Evolutionary conservation across 2,888 invertebrate species (phyloP).

Genomic region (Chrysolina oricalcia): DNA sequence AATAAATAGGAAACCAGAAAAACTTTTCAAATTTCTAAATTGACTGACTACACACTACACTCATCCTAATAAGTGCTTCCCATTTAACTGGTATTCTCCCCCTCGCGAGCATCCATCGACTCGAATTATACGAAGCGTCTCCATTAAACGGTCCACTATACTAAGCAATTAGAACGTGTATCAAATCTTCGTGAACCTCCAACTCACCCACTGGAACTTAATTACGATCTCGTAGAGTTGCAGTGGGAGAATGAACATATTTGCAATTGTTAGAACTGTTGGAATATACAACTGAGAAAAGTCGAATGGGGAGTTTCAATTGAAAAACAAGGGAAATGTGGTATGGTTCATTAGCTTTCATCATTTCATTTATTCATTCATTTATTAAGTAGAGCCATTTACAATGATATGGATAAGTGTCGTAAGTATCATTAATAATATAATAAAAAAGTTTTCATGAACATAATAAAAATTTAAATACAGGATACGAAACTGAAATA

Average conservation of each 20-base stretch:
- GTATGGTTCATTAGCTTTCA: too few relatives aligned
- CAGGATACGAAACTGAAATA: too few relatives aligned
- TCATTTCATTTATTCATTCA: too few relatives aligned
- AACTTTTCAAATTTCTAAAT: neutral
- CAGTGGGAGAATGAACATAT: neutral
- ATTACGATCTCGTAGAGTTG: neutral
- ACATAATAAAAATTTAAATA: too few relatives aligned
- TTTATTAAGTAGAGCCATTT: too few relatives aligned
- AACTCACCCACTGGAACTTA: conserved; percentile 1
- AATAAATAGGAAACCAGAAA: neutral
- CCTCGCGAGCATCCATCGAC: neutral
- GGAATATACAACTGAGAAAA: too few relatives aligned
- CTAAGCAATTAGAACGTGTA: conserved; percentile 6
- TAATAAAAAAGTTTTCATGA: too few relatives aligned
- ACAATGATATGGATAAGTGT: too few relatives aligned
- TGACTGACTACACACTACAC: too few relatives aligned
- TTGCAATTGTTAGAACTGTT: neutral
- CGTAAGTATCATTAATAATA: too few relatives aligned
- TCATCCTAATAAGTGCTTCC: neutral
- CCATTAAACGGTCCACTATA: conserved; percentile 13
- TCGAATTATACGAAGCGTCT: neutral
- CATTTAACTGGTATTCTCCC: neutral
- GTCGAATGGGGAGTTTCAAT: too few relatives aligned
- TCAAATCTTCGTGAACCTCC: neutral
- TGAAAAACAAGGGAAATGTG: too few relatives aligned